Conservation (phyloP, 2,888 invertebrate genomes). For the Bruchidius siliquastri region DNA sequence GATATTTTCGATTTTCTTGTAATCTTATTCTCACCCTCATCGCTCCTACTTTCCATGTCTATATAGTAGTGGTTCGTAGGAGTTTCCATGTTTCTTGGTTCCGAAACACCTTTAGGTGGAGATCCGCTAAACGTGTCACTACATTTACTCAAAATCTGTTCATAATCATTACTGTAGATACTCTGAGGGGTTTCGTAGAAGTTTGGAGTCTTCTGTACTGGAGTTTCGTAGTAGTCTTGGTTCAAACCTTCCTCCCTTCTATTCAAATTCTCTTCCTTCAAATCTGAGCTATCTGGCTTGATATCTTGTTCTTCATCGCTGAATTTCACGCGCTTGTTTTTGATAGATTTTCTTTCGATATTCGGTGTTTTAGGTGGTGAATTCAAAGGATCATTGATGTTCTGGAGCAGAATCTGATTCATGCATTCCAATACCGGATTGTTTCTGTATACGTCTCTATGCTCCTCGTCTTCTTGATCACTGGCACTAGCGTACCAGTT, state of each 20-base stretch:
- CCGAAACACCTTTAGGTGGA: slow-evolving; percentile 44
- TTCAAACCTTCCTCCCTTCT: slow-evolving; percentile 21
- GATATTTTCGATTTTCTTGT: slow-evolving; percentile 52
- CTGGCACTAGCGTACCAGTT: slow-evolving; percentile 79
- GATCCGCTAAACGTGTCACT: slow-evolving; percentile 38
- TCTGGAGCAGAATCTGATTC: slow-evolving; percentile 77
- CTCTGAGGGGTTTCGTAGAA: slow-evolving; percentile 65
- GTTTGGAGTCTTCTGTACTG: slow-evolving; percentile 47
- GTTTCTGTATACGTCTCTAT: slow-evolving; percentile 67
- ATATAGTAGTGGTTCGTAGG: slow-evolving; percentile 56
- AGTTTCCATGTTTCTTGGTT: slow-evolving; percentile 47
- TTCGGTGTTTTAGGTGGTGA: slow-evolving; percentile 47
- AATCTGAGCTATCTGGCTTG: slow-evolving; percentile 12
- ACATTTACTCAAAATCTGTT: slow-evolving; percentile 58
- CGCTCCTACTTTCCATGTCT: slow-evolving; percentile 54
- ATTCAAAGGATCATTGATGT: slow-evolving; percentile 52
- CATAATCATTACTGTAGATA: slow-evolving; percentile 71
- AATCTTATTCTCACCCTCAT: slow-evolving; percentile 29
- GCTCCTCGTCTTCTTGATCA: slow-evolving; percentile 68
- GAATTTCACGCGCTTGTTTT: slow-evolving; percentile 45
- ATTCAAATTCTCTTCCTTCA: slow-evolving; percentile 25
- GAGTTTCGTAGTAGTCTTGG: slow-evolving; percentile 46
- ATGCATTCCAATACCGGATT: slow-evolving; percentile 84
- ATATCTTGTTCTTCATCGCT: slow-evolving; percentile 39
- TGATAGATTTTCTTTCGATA: slow-evolving; percentile 37